Base-by-base conservation (phyloP, 1,140 invertebrate species). In the Drosophila triauraria region DNA sequence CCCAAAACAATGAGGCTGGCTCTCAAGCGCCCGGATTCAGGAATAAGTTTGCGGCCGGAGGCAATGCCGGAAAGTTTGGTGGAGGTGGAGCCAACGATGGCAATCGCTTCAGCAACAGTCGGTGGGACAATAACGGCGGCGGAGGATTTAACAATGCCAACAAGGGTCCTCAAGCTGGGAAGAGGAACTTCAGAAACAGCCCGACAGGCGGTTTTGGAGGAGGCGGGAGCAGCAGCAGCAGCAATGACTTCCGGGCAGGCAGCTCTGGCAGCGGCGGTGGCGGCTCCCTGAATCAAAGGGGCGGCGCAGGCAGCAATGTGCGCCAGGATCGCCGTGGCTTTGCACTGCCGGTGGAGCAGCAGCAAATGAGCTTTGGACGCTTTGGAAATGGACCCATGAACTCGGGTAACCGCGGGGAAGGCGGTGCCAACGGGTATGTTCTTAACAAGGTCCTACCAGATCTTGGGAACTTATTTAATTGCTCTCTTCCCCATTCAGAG, bases 271-370 rank as follows among this genome's bases (percentile, higher is more conserved):
- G 67, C 43, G 71, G 65, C 3, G 47, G n/a, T 63, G 68, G 57
- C 27, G 71, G 64, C 25, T 20, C 47, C 5, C 35, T 56, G 2
- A 59, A 79, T 43, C 80, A 65, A 4, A 63, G 78, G 8, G 53
- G 78, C 27, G 44, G 48, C 12, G 47, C 54, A 3, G 35, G 47
- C 1, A 53, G 38, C 44, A 58, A 75, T 62, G 62, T 80, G 32
- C 71, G 75, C 1, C 87, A 91, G 78, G 88, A 91, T 72, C 78
- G 88, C 2, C 88, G 88, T 10, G 88, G 88, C 2, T 91, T 91
- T 64, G 81, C 88, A 1, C 61, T 91, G 65, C 80, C 88, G 7
- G 85, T 81, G 3, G 86, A 91, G 5, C 83, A 86, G 35, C 78
- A 82, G 62, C 74, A 72, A 40, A 51, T 78, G 23, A 42, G 79